Evolutionary conservation across 1,140 invertebrate genomes (phyloP), one percentile per base, ranked within the genome.

Genomic region (Trichonephila inaurata): DNA sequence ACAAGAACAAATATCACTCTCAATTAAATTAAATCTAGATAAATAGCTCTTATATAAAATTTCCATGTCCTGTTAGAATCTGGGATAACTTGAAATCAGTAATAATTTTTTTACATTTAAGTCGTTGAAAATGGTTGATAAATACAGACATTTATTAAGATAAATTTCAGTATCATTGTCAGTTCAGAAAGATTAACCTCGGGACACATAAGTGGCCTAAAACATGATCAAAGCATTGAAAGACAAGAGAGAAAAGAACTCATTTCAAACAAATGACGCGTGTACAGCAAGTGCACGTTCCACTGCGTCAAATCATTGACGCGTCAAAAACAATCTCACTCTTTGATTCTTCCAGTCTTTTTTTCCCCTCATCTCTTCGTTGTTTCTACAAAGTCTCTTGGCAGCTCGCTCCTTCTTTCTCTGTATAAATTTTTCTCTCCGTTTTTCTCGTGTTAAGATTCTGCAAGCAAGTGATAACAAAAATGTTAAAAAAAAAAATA

Each of bases 301-400:
- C 72, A 77, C 62, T 91, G 89, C 77, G 58, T 91, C 89, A 91
- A 91, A 83, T 61, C 89, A 64, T 91, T 83, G 72, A 64, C 77
- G 89, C 89, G 89, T 91, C 89, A 91, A 83, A 91, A 91, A 91
- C 89, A 91, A 91, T 91, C 89, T 91, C 77, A 91, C 89, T 83
- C 89, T 91, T 91, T 83, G 89, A 90, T 90, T 90, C 89, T 77
- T 90, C 40, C 69, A 18, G 19, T 6, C 16, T 64, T 28, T 21
- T 61, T 60, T 87, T 86, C n/a, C 6, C 44, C 44, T 3, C 33
- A 40, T 82, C 28, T 10, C 14, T 82, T 19, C 33, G 16, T 86
- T 61, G 40, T 62, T 60, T 61, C n/a, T 62, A 21, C 60, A 87
- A 18, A 8, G 51, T 87, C 51, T 40, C 44, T 82, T 21, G 12